Conservation (phyloP, 2,113 vertebrate genomes). For the Otus sunia region DNA sequence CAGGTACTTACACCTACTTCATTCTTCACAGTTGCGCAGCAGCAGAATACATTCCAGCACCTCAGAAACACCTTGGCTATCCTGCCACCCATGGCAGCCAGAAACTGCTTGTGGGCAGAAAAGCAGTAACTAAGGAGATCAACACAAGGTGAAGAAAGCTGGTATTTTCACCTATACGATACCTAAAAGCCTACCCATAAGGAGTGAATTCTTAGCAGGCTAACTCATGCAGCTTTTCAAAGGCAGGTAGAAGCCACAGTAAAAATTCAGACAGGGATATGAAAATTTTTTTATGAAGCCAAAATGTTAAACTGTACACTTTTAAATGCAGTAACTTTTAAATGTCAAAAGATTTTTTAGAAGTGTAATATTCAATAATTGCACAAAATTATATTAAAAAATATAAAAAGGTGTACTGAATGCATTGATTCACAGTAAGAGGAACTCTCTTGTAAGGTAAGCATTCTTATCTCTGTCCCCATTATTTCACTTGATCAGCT, state of each 20-base stretch:
- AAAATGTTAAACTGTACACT: background rate
- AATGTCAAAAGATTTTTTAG: background rate
- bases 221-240: background rate
- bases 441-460: background rate
- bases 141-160: background rate
- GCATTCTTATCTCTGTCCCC: background rate
- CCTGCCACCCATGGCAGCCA: background rate
- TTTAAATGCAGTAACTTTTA: background rate
- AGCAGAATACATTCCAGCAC: too few species aligned
- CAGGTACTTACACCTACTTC: background rate
- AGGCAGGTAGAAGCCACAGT: background rate
- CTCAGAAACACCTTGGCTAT: background rate
- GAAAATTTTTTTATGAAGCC: background rate
- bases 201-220: background rate
- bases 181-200: background rate
- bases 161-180: fast-evolving
- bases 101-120: background rate
- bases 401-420: background rate
- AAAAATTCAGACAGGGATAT: background rate
- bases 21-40: background rate
- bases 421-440: background rate
- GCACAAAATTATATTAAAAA: background rate
- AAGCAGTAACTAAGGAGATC: background rate
- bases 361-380: background rate
- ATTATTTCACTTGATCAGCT: background rate